Conservation (phyloP, 2,113 vertebrate species). For the Centrocercus urophasianus region DNA sequence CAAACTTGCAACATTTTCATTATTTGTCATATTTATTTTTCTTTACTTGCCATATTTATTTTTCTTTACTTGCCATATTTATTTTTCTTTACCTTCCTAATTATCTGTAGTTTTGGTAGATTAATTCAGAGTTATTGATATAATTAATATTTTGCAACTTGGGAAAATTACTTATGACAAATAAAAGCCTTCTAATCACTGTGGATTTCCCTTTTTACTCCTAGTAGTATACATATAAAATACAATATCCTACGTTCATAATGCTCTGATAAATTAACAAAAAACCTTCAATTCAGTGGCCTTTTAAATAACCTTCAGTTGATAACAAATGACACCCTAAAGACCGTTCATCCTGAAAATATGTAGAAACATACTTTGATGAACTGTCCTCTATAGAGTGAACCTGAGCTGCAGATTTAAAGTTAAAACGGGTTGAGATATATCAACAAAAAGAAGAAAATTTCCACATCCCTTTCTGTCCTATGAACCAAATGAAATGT, state of each 20-base stretch:
- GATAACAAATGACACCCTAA: background rate
- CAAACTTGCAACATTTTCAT: background rate
- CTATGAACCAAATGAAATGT: background rate
- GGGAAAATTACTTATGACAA: background rate
- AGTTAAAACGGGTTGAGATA: background rate
- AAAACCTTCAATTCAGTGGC: background rate
- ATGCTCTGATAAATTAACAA: background rate
- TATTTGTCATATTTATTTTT: background rate
- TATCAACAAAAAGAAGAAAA: background rate
- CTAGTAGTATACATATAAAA: background rate
- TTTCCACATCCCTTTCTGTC: background rate
- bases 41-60: background rate
- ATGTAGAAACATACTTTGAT: rapidly evolving
- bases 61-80: background rate
- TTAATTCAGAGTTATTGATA: background rate
- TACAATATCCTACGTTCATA: background rate
- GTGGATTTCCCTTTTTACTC: background rate
- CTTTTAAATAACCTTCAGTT: background rate
- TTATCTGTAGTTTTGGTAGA: background rate
- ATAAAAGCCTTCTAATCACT: background rate
- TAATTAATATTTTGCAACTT: background rate
- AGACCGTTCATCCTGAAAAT: background rate
- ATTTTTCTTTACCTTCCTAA: background rate
- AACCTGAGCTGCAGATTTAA: background rate
- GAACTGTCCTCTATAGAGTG: background rate